Evolutionary conservation across 1,140 invertebrate genomes (phyloP).

Genomic region (Macrostomum lignano): DNA sequence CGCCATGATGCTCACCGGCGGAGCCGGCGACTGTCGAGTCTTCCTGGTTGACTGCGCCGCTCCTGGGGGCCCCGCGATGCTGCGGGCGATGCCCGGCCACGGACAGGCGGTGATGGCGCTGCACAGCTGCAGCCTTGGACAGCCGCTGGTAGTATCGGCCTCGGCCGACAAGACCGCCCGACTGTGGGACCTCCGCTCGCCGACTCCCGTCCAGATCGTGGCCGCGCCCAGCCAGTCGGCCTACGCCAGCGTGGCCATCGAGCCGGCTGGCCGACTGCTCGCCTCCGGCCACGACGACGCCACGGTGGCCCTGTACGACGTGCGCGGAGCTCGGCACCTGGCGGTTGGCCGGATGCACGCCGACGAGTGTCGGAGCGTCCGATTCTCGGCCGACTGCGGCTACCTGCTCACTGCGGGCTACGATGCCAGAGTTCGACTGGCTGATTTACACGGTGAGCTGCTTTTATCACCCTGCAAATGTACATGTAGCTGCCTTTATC

Average conservation of each 20-base stretch:
- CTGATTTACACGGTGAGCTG: slow-evolving; percentile 76
- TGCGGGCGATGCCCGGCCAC: slow-evolving; percentile 67
- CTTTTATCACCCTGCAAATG: too few relatives aligned
- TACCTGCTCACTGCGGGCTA: slow-evolving; percentile 88
- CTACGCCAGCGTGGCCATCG: slow-evolving; percentile 73
- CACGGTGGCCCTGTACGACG: slow-evolving; percentile 73
- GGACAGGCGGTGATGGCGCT: slow-evolving; percentile 68
- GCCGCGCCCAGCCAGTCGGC: slow-evolving; percentile 44
- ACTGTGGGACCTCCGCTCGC: slow-evolving; percentile 77
- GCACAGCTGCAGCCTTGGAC: slow-evolving; percentile 82
- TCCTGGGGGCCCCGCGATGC: too few relatives aligned
- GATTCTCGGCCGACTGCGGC: slow-evolving; percentile 84
- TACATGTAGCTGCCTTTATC: too few relatives aligned
- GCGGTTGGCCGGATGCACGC: slow-evolving; percentile 78
- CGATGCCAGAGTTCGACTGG: slow-evolving; percentile 72
- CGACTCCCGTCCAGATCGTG: slow-evolving; percentile 31
- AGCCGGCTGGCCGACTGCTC: slow-evolving; percentile 65
- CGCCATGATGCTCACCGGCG: slow-evolving; percentile 73
- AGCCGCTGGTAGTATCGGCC: slow-evolving; percentile 89
- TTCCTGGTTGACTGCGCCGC: slow-evolving; percentile 87
- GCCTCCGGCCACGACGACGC: slow-evolving; percentile 88
- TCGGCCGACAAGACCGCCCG: slow-evolving; percentile 78
- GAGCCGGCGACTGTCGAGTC: slow-evolving; percentile 88
- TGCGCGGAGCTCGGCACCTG: slow-evolving; percentile 57
- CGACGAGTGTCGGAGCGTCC: slow-evolving; percentile 63